Percentiles rank a stretch among this genome's conserved stretches.
phyloP scores from a whole-genome alignment of 2,113 vertebrate genomes.

The Tetrax tetrax region DNA sequence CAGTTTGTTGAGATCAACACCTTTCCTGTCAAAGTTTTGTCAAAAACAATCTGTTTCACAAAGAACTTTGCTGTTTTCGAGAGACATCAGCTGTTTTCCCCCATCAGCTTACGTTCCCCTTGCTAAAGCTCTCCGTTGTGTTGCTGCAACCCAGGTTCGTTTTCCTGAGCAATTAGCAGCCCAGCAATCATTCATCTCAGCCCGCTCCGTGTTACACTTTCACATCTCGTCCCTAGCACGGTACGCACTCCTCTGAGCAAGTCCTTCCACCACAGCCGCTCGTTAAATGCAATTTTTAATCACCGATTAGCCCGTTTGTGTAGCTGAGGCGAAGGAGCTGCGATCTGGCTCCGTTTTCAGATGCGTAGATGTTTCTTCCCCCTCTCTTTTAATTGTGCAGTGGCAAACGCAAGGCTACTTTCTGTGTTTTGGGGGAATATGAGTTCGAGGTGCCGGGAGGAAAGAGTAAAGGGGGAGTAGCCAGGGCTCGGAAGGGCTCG shows the following conservation, averaged over 20 bases:
- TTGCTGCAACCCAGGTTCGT: background rate
- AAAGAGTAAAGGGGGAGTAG: slow-evolving; percentile 38
- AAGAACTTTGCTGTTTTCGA: background rate
- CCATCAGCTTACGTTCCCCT: background rate
- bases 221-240: fast-evolving
- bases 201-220: background rate
- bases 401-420: fast-evolving
- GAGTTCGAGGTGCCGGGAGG: background rate
- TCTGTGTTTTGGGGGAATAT: background rate
- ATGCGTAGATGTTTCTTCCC: background rate
- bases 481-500: slow-evolving; percentile 8
- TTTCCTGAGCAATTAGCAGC: background rate
- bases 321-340: background rate
- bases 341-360: fast-evolving
- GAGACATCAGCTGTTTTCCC: background rate
- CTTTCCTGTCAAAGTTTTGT: slow-evolving; percentile 26
- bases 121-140: background rate
- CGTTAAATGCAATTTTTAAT: background rate
- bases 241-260: background rate
- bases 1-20: slow-evolving; percentile 29
- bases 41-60: background rate
- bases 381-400: background rate
- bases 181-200: background rate
- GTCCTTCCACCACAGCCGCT: background rate
- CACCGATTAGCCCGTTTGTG: fast-evolving